Conservation (phyloP, 2,797 vertebrate species). For the Catostomus latipinnis region DNA sequence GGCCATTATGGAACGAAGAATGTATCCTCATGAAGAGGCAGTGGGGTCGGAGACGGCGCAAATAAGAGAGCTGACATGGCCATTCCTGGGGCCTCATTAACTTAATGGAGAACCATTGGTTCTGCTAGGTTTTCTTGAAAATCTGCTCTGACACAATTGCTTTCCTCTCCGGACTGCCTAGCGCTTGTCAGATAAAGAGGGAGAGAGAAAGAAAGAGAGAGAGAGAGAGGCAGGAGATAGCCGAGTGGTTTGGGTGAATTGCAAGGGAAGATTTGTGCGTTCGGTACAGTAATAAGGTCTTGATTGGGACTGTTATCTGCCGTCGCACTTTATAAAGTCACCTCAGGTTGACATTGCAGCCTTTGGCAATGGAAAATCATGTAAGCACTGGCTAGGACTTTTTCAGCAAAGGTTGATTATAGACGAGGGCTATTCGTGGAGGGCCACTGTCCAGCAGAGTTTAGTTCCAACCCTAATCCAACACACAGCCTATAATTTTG, state of each 20-base stretch:
- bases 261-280: conserved; percentile 67
- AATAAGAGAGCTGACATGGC: conserved; percentile 79
- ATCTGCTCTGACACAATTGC: conserved; percentile 74
- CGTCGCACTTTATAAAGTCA: conserved; percentile 71
- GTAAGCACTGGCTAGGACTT: conserved; percentile 37
- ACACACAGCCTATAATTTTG: too few species aligned
- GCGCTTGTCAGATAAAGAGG: conserved; percentile 58
- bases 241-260: conserved; percentile 65
- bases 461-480: too few species aligned
- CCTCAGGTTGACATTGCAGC: conserved; percentile 62
- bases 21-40: conserved; percentile 75
- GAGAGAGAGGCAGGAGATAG: conserved; percentile 43
- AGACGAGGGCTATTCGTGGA: background rate
- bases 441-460: too few species aligned
- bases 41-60: conserved; percentile 74
- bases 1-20: conserved; percentile 79
- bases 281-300: conserved; percentile 70
- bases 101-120: conserved; percentile 83
- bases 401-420: conserved; percentile 17
- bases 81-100: conserved; percentile 83
- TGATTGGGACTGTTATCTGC: conserved; percentile 69
- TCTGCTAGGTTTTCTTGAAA: conserved; percentile 81
- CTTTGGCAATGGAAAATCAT: conserved; percentile 40
- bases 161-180: conserved; percentile 63
- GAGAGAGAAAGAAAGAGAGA: conserved; percentile 21